Base-by-base conservation (phyloP, 2,113 vertebrate species). In the Scytalopus superciliaris region DNA sequence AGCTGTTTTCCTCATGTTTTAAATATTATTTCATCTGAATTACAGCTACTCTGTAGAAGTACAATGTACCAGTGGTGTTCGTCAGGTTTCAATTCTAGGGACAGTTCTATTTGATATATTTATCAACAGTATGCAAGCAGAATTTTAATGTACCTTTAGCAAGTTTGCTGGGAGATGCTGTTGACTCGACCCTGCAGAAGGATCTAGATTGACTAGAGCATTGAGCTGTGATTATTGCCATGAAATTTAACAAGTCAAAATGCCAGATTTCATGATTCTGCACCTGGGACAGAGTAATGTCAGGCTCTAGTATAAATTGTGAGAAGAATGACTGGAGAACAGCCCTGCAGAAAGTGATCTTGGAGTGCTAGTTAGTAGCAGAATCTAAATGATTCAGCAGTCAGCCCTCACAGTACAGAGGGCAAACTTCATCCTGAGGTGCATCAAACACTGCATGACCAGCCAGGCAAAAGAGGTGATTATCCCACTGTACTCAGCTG, bases 381-480 rank as follows among this genome's bases (percentile, higher is more conserved):
- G 23, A 7, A 8, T 35, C 10, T 6, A 2, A 14, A 12, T 0
- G 1, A 21, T 23, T 21, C 28, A 39, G 10, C 19, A 45, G 45
- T 25, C 37, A 10, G 42, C 10, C 15, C 44, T 59, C 24, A 33
- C 12, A 52, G 11, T 9, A 18, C 19, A 42, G n/a, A 63, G 10
- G 25, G 17, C 37, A 75, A 63, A 63, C 37, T 6, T 1, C 18
- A 6, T 28, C 4, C 1, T 22, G 53, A 14, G 47, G 11, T 14
- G 6, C 14, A 27, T 24, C 35, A 55, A 55, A n/a, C 19, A 5
- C 31, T 55, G 33, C 12, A 18, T 28, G 9, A 23, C 1, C 27
- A n/a, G 15, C 4, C 5, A 5, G 28, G 14, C 15, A 33, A 42
- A 47, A 50, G 22, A 16, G 31, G 19, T 12, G 7, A 10, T 73